These are phyloP conservation scores for Perca schrenkii DNA, from an alignment of 2,113 vertebrate genomes.

Conservation along the genomic window DNA sequence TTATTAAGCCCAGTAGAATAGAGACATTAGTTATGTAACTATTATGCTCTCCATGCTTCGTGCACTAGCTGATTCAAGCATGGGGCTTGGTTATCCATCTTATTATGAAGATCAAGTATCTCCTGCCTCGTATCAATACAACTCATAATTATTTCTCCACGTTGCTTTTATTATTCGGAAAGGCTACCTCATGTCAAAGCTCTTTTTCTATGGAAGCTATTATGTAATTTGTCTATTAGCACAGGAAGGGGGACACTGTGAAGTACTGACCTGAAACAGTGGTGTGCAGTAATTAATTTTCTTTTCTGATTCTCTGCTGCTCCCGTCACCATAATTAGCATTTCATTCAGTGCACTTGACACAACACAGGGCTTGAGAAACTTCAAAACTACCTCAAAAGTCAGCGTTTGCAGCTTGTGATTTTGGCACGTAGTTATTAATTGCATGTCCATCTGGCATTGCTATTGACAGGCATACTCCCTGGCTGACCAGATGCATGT, in stretches of 20 bases:
- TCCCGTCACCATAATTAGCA: constrained; percentile 58
- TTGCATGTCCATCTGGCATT: constrained; percentile 77
- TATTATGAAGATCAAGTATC: constrained; percentile 33
- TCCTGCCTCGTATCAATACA: constrained; percentile 28
- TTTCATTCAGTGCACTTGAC: constrained; percentile 39
- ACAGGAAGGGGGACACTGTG: constrained; percentile 71
- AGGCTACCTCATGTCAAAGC: constrained; percentile 63
- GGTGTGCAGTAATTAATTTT: constrained; percentile 68
- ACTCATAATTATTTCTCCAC: constrained; percentile 47
- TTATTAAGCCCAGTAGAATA: constrained; percentile 61
- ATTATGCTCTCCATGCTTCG: constrained; percentile 28
- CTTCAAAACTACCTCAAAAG: constrained; percentile 42
- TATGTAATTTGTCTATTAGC: constrained; percentile 71
- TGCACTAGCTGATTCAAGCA: constrained; percentile 17
- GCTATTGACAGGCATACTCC: constrained; percentile 63
- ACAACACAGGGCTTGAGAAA: constrained; percentile 1
- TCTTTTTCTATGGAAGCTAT: constrained; percentile 45
- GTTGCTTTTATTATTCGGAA: constrained; percentile 43
- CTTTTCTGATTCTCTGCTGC: constrained; percentile 50
- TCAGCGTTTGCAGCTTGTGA: constrained; percentile 25
- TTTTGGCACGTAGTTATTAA: constrained; percentile 73
- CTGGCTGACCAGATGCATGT: constrained; percentile 75
- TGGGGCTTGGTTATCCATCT: constrained; percentile 24
- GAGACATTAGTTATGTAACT: constrained; percentile 56
- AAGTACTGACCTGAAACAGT: constrained; percentile 72